Conservation (phyloP, 35 echinoderm and acorn worm genomes). For the Hemicentrotus pulcherrimus region DNA sequence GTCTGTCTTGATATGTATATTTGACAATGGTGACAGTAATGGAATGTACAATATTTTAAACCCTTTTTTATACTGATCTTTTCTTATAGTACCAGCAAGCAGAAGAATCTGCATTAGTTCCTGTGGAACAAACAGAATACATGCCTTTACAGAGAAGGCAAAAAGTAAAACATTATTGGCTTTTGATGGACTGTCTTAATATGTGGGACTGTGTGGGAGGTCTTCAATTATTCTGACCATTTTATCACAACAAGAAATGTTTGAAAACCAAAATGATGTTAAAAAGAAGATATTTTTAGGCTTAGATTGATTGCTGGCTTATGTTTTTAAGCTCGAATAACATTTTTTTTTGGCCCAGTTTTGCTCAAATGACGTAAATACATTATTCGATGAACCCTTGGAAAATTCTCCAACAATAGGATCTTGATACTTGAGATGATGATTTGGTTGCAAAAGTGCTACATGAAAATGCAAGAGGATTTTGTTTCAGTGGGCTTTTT, state of each 20-base stretch:
- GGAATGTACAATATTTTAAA: too few species aligned
- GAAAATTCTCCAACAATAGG: neutral
- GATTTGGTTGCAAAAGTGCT: conserved; percentile 10
- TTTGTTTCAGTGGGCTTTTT: neutral
- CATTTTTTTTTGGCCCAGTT: neutral
- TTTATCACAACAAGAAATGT: neutral
- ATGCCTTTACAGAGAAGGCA: too few species aligned
- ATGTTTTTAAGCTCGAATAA: neutral
- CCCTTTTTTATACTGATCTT: too few species aligned
- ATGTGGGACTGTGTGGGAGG: neutral
- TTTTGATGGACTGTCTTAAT: too few species aligned
- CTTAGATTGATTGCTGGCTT: neutral
- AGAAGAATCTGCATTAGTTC: too few species aligned
- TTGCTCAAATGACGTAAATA: neutral
- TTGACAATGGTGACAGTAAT: too few species aligned
- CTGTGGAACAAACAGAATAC: too few species aligned
- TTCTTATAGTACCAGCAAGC: too few species aligned
- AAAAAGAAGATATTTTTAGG: neutral
- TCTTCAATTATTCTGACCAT: neutral
- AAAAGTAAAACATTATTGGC: too few species aligned
- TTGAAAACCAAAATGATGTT: neutral
- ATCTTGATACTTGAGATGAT: neutral
- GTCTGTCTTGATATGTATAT: too few species aligned
- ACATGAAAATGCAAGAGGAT: neutral
- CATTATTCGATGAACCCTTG: neutral